Conservation (phyloP, 2,797 vertebrate species). For the Myotis myotis region DNA sequence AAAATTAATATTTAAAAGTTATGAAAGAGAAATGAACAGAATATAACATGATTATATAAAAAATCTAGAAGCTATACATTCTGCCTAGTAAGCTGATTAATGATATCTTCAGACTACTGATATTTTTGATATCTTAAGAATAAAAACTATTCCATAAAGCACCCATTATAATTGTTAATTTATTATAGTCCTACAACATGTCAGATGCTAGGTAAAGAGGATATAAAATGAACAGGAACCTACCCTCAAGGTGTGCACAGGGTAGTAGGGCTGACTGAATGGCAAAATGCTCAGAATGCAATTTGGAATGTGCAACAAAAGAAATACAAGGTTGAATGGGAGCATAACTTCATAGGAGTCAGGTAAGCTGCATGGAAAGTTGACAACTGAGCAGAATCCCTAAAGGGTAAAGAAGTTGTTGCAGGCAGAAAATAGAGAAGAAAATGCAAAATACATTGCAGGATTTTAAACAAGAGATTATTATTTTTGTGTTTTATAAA, state of each 20-base stretch:
- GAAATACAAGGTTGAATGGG: neutral
- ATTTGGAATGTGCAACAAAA: neutral
- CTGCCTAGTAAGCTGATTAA: neutral
- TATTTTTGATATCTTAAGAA: neutral
- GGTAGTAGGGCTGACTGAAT: neutral
- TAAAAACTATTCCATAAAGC: constrained; percentile 11
- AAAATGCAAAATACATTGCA: neutral
- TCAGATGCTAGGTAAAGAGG: neutral
- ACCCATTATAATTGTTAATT: neutral
- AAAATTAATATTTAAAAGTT: neutral
- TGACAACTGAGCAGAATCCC: neutral
- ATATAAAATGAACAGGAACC: neutral
- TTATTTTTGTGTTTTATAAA: neutral
- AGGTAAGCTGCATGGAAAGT: neutral
- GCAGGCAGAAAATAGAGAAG: neutral
- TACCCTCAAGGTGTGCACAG: neutral
- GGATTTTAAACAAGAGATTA: neutral
- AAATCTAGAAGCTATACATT: neutral
- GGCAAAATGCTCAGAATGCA: neutral
- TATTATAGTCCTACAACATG: neutral
- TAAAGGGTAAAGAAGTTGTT: neutral
- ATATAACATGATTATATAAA: neutral
- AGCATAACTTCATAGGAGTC: neutral
- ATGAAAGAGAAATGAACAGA: constrained; percentile 17
- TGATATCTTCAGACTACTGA: neutral